phyloP scores from a whole-genome alignment of 2,888 invertebrate genomes.

The Nowickia ferox region DNA sequence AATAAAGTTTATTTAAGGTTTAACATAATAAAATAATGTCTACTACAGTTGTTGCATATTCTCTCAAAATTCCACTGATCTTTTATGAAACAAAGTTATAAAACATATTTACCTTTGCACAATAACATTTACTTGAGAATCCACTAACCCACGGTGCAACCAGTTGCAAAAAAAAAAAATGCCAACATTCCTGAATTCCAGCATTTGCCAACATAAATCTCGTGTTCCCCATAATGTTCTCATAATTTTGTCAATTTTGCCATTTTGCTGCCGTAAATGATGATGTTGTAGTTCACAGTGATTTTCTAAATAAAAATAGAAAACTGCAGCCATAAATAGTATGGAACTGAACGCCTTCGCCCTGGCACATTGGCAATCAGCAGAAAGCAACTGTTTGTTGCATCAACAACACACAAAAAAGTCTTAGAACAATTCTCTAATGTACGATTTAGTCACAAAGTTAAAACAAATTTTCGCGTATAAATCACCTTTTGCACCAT shows the following conservation, averaged over 20 bases:
- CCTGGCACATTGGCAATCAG: slow-evolving; percentile 62
- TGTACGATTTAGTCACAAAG: slow-evolving; percentile 59
- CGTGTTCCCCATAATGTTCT: slow-evolving; percentile 65
- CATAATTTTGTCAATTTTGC: slow-evolving; percentile 61
- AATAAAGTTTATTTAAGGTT: no score
- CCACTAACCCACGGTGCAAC: not conserved
- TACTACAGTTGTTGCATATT: no score
- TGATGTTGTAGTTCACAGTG: slow-evolving; percentile 56
- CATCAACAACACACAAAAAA: slow-evolving; percentile 10
- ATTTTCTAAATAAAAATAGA: slow-evolving; percentile 42
- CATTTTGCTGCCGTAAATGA: slow-evolving; percentile 59
- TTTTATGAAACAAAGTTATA: not conserved
- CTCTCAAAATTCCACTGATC: not conserved
- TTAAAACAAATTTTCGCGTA: slow-evolving; percentile 72
- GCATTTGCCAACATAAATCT: slow-evolving; percentile 63
- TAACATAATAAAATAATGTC: no score
- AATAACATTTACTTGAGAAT: no score
- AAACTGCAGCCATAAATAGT: slow-evolving; percentile 51
- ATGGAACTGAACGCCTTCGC: slow-evolving; percentile 67
- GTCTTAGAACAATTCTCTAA: slow-evolving; percentile 52
- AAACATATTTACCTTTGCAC: not conserved
- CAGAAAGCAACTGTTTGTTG: slow-evolving; percentile 27
- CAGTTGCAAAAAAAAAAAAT: not conserved
- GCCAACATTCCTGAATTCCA: slow-evolving; percentile 28
- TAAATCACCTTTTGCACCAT: slow-evolving; percentile 73